Base-by-base conservation (phyloP, 2,113 vertebrate genomes). In the Rhea pennata region DNA sequence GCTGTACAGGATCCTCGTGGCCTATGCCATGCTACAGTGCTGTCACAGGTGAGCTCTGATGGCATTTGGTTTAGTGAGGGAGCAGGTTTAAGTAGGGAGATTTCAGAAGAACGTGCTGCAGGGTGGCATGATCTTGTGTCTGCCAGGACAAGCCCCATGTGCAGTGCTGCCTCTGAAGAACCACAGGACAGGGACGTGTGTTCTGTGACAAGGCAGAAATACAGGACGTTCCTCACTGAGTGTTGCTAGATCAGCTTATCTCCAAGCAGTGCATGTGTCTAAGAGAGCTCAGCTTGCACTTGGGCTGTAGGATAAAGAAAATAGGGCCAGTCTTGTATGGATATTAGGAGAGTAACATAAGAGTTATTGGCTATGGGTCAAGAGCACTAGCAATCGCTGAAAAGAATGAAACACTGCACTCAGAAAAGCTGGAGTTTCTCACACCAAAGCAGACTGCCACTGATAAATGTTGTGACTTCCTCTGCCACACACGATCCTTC, bases 1-100 rank as follows among this genome's bases (percentile, higher is more conserved):
- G 65, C 61, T 4, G 8, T 46, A 11, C 56, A 77, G 20, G 56
- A 75, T 39, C 65, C 29, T 64, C 36, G 40, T 16, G 48, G 33
- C 42, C 50, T 59, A 62, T 64, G 44, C 27, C 26, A 15, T 0
- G 1, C 6, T 39, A 46, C 51, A 48, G 27, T 21, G 10, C 10
- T 44, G 59, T 36, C 84, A 31, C 15, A 8, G 3, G 39, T 4
- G 64, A 80, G 48, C 19, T 70, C 66, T 53, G 72, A 26, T 17
- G 20, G 19, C 0, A 0, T 51, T 33, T 54, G 72, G 24, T 23
- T 0, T 0, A 42, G 20, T 0, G 4, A 76, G 36, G 26, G 46
- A 58, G 48, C 9, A 50, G 22, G 8, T 66, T 53, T 75, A 33
- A 12, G 62, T 14, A 61, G 7, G 14, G 5, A 61, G 5, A 24